Percentiles rank a stretch among this genome's conserved stretches.
Evolutionary conservation across 2,113 vertebrate species (phyloP).

Genomic region (Paralichthys olivaceus): DNA sequence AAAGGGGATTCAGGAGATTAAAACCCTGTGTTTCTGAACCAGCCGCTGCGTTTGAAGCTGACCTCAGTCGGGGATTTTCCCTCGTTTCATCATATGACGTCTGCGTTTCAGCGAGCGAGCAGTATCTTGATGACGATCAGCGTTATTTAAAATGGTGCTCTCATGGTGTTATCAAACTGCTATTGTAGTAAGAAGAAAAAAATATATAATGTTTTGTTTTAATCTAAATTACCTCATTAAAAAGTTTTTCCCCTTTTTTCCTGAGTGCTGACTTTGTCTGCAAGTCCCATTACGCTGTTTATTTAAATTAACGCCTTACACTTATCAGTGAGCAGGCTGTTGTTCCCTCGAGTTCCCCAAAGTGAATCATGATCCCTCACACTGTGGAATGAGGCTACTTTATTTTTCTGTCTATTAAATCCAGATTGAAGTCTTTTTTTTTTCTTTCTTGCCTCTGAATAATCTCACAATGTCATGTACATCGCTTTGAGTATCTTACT

Average conservation of each 20-base stretch:
- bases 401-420: conserved; percentile 64
- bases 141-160: conserved; percentile 64
- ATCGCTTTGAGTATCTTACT: conserved; percentile 53
- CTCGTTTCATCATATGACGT: conserved; percentile 57
- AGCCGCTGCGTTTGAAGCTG: conserved; percentile 64
- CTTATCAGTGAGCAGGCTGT: conserved; percentile 58
- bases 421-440: conserved; percentile 29
- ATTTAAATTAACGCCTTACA: conserved; percentile 61
- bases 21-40: conserved; percentile 66
- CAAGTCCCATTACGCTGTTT: conserved; percentile 57
- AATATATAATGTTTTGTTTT: conserved; percentile 30
- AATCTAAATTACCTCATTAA: conserved; percentile 64
- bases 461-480: conserved; percentile 39
- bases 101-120: conserved; percentile 36
- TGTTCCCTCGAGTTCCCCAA: conserved; percentile 56
- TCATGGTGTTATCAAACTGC: conserved; percentile 41
- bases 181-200: conserved; percentile 27
- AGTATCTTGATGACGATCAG: conserved; percentile 58
- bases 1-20: conserved; percentile 75
- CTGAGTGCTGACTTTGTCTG: conserved; percentile 49
- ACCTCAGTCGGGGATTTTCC: conserved; percentile 65
- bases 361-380: conserved; percentile 62
- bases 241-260: conserved; percentile 9
- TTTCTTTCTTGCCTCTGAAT: conserved; percentile 50
- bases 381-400: conserved; percentile 51